phyloP scores from a whole-genome alignment of 2,113 vertebrate species.

The Gavia stellata region DNA sequence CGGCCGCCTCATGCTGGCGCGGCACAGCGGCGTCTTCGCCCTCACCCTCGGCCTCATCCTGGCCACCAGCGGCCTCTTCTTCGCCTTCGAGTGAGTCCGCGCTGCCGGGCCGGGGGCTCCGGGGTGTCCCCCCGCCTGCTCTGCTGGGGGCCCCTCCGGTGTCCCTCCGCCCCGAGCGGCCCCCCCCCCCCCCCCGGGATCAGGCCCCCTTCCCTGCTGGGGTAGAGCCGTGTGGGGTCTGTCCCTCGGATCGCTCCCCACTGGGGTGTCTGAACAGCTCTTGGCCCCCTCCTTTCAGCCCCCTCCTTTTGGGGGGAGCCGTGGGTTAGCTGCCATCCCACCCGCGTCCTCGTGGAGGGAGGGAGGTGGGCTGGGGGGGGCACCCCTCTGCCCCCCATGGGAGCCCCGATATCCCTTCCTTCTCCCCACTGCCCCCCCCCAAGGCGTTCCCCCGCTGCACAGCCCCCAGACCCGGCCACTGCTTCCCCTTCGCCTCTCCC shows the following conservation, averaged over 20 bases:
- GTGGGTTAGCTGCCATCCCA: background rate
- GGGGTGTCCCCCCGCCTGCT: background rate
- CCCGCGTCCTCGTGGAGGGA: background rate
- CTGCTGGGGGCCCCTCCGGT: background rate
- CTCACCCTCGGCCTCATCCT: slow-evolving; percentile 90
- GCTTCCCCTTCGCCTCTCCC: background rate
- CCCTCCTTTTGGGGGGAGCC: background rate
- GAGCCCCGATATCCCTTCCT: background rate
- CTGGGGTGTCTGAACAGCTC: background rate
- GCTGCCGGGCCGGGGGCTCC: background rate
- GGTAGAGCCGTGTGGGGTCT: background rate
- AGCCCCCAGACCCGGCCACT: background rate
- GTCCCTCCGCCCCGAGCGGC: too few relatives aligned
- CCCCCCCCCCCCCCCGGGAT: background rate
- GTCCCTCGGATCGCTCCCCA: background rate
- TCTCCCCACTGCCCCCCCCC: background rate
- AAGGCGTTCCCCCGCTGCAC: fast-evolving
- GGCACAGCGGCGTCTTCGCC: slow-evolving; percentile 87
- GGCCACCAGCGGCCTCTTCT: slow-evolving; percentile 89
- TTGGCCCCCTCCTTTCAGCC: background rate
- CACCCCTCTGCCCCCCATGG: background rate
- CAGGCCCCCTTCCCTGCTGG: background rate
- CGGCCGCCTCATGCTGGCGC: slow-evolving; percentile 85
- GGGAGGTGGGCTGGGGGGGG: background rate
- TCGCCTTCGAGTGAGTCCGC: slow-evolving; percentile 90